Conservation (phyloP, 2,113 vertebrate genomes). For the Ciconia stormi region DNA sequence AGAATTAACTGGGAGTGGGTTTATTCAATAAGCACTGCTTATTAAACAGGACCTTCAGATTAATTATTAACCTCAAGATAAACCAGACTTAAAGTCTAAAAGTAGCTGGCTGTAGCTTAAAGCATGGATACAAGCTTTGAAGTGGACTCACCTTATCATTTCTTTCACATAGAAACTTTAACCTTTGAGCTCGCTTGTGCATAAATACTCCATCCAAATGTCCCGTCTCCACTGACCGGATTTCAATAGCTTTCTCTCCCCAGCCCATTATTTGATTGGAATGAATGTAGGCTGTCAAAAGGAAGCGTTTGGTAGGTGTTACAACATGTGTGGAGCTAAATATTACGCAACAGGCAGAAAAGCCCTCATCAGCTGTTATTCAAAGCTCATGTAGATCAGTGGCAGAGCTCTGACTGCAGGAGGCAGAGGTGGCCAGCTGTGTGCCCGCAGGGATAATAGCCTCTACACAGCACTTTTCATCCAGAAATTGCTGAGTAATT, state of each 20-base stretch:
- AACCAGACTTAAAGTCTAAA: conserved; percentile 59
- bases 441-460: background rate
- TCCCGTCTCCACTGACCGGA: conserved; percentile 99
- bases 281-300: conserved; percentile 97
- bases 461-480: background rate
- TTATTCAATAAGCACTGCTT: background rate
- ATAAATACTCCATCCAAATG: conserved; percentile 99
- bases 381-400: conserved; percentile 45
- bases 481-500: background rate
- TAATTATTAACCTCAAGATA: conserved; percentile 63
- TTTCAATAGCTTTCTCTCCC: conserved; percentile 99
- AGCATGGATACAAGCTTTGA: conserved; percentile 59
- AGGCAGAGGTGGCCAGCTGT: accelerated
- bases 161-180: conserved; percentile 99
- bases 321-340: conserved; percentile 54
- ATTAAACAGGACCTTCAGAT: conserved; percentile 46
- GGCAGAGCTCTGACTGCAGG: conserved; percentile 37
- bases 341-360: conserved; percentile 40
- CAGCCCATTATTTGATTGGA: conserved; percentile 99
- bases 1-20: background rate
- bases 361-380: conserved; percentile 52
- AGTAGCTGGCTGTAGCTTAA: conserved; percentile 60
- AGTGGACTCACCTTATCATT: conserved; percentile 94
- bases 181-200: conserved; percentile 99
- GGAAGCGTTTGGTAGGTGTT: conserved; percentile 67